Conservation (phyloP, 2,888 invertebrate genomes). For the Allophyes oxyacanthae region DNA sequence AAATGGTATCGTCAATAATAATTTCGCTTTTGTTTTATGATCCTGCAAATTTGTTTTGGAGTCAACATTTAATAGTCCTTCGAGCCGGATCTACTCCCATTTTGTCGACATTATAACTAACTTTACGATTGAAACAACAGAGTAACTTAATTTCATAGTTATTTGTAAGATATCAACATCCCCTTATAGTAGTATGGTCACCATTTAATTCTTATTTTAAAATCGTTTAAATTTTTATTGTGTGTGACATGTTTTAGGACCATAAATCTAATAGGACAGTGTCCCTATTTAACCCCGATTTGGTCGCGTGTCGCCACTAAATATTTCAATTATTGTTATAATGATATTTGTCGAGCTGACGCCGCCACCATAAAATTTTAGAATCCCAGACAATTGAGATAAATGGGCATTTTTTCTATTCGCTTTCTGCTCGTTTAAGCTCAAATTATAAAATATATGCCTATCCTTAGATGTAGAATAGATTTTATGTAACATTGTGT, state of each 20-base stretch:
- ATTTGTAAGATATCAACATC: no score
- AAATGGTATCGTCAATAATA: no score
- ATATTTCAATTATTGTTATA: conserved; percentile 82
- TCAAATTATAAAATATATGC: conserved; percentile 23
- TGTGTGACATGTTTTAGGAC: conserved; percentile 48
- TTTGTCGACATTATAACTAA: no score
- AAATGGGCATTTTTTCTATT: conserved; percentile 57
- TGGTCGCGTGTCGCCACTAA: conserved; percentile 76
- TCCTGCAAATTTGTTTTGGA: neutral
- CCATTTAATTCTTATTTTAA: conserved; percentile 34
- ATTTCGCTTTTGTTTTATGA: neutral
- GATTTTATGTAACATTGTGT: conserved; percentile 16
- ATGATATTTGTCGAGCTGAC: conserved; percentile 69
- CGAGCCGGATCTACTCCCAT: no score
- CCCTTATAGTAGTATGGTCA: conserved; percentile 9
- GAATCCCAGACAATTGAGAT: conserved; percentile 59
- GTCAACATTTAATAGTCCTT: no score
- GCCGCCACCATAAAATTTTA: conserved; percentile 67
- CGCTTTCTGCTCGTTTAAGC: conserved; percentile 47
- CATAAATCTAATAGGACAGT: conserved; percentile 66
- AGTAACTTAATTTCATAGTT: no score
- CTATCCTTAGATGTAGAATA: conserved; percentile 10
- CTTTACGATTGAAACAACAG: no score
- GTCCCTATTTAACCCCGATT: conserved; percentile 67
- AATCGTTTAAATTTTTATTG: conserved; percentile 49